Evolutionary conservation across 2,113 vertebrate species (phyloP), one percentile per base, ranked within the genome.

Genomic region (Stictonetta naevosa): DNA sequence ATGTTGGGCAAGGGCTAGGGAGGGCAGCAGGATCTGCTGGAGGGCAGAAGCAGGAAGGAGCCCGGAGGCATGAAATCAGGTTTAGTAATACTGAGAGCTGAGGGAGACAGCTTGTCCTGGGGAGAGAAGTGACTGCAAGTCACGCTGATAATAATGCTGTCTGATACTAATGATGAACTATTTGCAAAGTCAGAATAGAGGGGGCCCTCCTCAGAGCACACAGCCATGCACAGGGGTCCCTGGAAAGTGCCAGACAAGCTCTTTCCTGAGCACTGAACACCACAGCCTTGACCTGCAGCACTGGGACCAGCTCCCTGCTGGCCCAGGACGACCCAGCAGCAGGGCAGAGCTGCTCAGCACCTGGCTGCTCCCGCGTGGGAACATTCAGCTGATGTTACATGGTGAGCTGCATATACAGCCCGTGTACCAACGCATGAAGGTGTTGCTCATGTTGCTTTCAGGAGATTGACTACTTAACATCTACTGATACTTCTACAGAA

Each of bases 1-100:
- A 25, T 3, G 46, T 7, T 22, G 19, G 66, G 66, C 40, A 48
- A 23, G 0, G 56, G 33, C 0, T 0, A 8, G 34, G 20, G 34
- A 38, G 0, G 11, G 59, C 53, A n/a, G 42, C 42, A 56, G 13
- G 40, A 42, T 31, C n/a, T 74, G 69, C 40, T 42, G 77, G 4
- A 14, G 34, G 56, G 13, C 5, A 44, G 68, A 28, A 40, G 67
- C 21, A 42, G 42, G 55, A 86, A 59, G 64, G 15, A 72, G 18
- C 17, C 66, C n/a, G 44, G 17, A 83, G 15, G 11, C 13, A 68
- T 67, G 59, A 53, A 38, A 52, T 71, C 13, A 26, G 7, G 14
- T 31, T 14, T 71, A 38, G 38, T 18, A 58, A 1, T 22, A 19
- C 42, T 15, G 83, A 58, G 29, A 60, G 59, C 40, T 58, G 53